phyloP scores from a whole-genome alignment of 2,888 invertebrate species.

The Heliconius sara region DNA sequence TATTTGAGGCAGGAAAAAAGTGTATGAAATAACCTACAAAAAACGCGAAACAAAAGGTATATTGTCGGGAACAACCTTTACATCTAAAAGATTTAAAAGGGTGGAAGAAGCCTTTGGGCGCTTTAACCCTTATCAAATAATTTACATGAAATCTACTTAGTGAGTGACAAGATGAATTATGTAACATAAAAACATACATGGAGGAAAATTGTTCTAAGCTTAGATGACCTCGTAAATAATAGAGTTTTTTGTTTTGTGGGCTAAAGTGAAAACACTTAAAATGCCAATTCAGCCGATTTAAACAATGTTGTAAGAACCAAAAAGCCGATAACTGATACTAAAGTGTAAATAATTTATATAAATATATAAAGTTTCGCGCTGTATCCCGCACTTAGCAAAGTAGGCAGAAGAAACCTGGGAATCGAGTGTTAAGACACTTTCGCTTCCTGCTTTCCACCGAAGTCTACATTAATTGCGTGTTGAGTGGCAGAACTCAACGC shows the following conservation, averaged over 20 bases:
- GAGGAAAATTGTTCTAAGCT: constrained; percentile 1
- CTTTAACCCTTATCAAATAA: constrained; percentile 53
- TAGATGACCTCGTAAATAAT: background rate
- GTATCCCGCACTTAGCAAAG: no score
- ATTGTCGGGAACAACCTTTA: constrained; percentile 47
- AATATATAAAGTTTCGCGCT: no score
- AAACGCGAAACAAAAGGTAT: constrained; percentile 40
- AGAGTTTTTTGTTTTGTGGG: background rate
- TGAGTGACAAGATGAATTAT: constrained; percentile 49
- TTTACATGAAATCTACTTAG: constrained; percentile 53
- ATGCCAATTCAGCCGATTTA: background rate
- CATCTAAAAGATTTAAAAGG: constrained; percentile 51
- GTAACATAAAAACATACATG: constrained; percentile 49
- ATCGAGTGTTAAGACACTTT: no score
- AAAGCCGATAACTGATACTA: no score
- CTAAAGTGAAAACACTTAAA: background rate
- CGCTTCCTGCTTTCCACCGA: no score
- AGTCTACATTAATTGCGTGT: no score
- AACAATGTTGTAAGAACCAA: no score
- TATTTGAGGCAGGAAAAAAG: background rate
- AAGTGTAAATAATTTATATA: no score
- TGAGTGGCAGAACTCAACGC: no score
- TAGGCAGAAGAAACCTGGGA: no score
- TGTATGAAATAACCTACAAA: constrained; percentile 18
- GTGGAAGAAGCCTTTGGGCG: constrained; percentile 48